Evolutionary conservation across 1,140 invertebrate species (phyloP).

Genomic region (Cydia amplana): DNA sequence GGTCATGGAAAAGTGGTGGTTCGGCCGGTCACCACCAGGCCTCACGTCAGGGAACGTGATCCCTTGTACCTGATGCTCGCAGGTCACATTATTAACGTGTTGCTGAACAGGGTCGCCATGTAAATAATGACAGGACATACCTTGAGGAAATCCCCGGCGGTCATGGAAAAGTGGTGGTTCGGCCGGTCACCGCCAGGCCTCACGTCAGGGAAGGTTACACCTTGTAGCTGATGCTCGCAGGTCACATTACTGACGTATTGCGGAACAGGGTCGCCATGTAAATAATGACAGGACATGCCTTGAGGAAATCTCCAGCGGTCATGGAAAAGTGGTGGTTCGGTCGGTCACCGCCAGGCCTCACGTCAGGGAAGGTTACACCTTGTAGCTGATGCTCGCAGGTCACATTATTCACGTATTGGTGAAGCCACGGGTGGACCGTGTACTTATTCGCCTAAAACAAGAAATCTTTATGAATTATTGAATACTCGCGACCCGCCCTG

Average conservation of each 20-base stretch:
- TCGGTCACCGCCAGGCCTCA: constrained; percentile 87
- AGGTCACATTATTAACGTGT: constrained; percentile 49
- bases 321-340: constrained; percentile 90
- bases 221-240: constrained; percentile 88
- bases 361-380: constrained; percentile 93
- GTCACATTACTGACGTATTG: constrained; percentile 40
- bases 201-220: constrained; percentile 94
- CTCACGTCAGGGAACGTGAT: constrained; percentile 95
- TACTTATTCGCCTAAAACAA: constrained; percentile 56
- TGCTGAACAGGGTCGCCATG: neutral
- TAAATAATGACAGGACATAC: no score
- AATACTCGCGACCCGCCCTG: no score
- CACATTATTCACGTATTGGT: constrained; percentile 6
- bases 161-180: no score
- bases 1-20: constrained; percentile 93
- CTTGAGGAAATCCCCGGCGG: no score
- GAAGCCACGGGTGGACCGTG: constrained; percentile 17
- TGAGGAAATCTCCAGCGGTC: constrained; percentile 86
- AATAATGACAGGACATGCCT: constrained; percentile 43
- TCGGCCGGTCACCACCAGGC: constrained; percentile 81
- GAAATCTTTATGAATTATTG: neutral
- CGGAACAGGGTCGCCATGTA: neutral
- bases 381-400: constrained; percentile 89
- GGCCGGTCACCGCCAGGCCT: constrained; percentile 83
- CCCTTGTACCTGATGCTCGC: constrained; percentile 88